Conservation (phyloP, 1,140 invertebrate genomes). For the Dendrolimus punctatus region DNA sequence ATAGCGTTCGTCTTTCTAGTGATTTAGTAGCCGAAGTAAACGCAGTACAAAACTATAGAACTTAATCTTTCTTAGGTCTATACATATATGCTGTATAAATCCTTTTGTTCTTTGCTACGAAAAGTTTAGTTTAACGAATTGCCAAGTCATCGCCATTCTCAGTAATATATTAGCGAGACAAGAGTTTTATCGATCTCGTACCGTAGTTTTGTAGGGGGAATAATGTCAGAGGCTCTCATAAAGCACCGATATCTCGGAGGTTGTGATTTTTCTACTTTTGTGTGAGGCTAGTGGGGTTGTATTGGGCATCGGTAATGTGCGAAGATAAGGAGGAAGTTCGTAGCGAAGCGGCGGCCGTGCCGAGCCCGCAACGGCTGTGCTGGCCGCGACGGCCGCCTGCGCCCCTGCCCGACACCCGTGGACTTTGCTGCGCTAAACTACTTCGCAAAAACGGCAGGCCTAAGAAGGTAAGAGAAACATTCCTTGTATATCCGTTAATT, state of each 20-base stretch:
- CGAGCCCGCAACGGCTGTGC: slow-evolving; percentile 48
- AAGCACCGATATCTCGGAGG: slow-evolving; percentile 57
- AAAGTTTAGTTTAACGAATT: slow-evolving; percentile 1
- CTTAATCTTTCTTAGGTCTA: slow-evolving; percentile 31
- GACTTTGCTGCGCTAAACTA: slow-evolving; percentile 62
- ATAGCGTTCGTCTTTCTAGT: slow-evolving; percentile 26
- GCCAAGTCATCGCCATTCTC: slow-evolving; percentile 32
- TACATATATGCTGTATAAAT: too few species aligned
- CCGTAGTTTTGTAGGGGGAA: slow-evolving; percentile 51
- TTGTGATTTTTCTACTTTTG: slow-evolving; percentile 40
- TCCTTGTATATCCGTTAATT: too few species aligned
- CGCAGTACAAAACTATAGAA: slow-evolving; percentile 59
- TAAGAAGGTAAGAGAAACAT: slow-evolving; percentile 46
- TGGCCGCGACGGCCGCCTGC: slow-evolving; percentile 51
- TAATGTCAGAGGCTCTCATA: slow-evolving; percentile 58
- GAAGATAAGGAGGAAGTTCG: slow-evolving; percentile 62
- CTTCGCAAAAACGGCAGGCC: slow-evolving; percentile 60
- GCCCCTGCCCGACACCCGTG: slow-evolving; percentile 58
- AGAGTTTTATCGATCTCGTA: slow-evolving; percentile 37
- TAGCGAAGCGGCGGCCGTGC: slow-evolving; percentile 46
- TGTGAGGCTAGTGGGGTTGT: slow-evolving; percentile 31
- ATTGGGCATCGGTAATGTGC: slow-evolving; percentile 44
- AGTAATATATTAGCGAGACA: slow-evolving; percentile 39
- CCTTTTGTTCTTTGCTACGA: too few species aligned
- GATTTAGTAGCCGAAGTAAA: slow-evolving; percentile 18